Conservation (phyloP, 2,888 invertebrate genomes). For the Vanessa cardui region DNA sequence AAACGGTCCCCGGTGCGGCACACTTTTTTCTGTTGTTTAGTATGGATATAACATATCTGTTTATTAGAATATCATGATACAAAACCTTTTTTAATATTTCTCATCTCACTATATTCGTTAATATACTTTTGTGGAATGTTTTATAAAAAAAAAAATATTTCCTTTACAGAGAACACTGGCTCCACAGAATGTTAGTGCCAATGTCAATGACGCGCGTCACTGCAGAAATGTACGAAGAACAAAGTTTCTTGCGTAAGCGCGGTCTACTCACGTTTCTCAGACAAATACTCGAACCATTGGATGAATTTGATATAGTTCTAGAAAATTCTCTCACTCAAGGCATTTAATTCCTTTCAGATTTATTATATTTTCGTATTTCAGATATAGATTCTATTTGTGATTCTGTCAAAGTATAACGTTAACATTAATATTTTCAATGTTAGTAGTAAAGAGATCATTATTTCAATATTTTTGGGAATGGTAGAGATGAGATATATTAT, state of each 20-base stretch:
- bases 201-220: constrained; percentile 95
- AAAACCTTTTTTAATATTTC: neutral
- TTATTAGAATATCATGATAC: too few species aligned
- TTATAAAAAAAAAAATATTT: constrained; percentile 43
- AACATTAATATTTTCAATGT: constrained; percentile 9
- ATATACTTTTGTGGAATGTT: neutral
- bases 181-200: constrained; percentile 95
- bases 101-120: neutral
- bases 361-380: constrained; percentile 37
- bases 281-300: constrained; percentile 94
- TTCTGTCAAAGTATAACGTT: constrained; percentile 10
- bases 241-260: constrained; percentile 95
- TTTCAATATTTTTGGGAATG: constrained; percentile 30
- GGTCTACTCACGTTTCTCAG: constrained; percentile 93
- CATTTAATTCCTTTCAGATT: constrained; percentile 54
- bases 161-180: constrained; percentile 88
- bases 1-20: too few species aligned
- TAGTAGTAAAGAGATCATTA: constrained; percentile 16
- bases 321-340: constrained; percentile 91
- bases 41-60: too few species aligned
- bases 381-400: constrained; percentile 29
- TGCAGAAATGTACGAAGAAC: constrained; percentile 97
- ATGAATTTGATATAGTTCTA: constrained; percentile 93
- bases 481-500: constrained; percentile 19
- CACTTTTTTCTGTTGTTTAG: too few species aligned